phyloP scores from a whole-genome alignment of 2,113 vertebrate genomes.

The Paracanthobrama guichenoti region DNA sequence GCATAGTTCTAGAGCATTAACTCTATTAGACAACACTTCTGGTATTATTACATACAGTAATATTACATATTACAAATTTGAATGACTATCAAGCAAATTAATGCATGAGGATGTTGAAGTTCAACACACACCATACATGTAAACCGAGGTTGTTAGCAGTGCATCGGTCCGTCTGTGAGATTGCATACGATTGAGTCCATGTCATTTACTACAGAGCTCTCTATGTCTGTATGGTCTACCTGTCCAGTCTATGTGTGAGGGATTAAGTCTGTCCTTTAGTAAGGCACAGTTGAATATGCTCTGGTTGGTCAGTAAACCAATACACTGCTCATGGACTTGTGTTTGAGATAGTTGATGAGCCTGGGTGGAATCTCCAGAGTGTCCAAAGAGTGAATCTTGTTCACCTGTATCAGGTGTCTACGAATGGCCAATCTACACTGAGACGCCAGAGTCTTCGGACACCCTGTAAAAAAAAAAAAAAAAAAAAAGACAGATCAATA shows the following conservation, averaged over 20 bases:
- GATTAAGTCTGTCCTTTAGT: background rate
- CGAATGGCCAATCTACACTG: conserved; percentile 82
- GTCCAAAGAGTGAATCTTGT: conserved; percentile 65
- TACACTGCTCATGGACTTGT: conserved; percentile 54
- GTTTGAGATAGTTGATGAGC: conserved; percentile 70
- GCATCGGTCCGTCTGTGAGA: background rate
- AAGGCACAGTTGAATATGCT: conserved; percentile 37
- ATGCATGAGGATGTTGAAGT: background rate
- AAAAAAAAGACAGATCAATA: background rate
- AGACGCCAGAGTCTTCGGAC: conserved; percentile 83
- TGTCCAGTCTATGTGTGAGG: background rate
- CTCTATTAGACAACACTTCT: background rate
- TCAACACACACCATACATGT: background rate
- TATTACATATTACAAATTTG: background rate
- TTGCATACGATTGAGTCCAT: background rate
- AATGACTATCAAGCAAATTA: background rate
- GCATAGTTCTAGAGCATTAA: background rate
- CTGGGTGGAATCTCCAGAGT: conserved; percentile 80
- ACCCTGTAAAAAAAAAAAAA: conserved; percentile 72
- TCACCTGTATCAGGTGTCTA: conserved; percentile 73
- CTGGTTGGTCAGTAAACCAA: background rate
- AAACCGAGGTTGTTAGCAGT: conserved; percentile 25
- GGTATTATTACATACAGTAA: background rate
- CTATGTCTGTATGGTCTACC: background rate
- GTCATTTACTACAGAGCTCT: background rate